These are phyloP conservation scores for Urocitellus parryii DNA, from an alignment of 2,113 vertebrate species.

Conservation along the genomic window DNA sequence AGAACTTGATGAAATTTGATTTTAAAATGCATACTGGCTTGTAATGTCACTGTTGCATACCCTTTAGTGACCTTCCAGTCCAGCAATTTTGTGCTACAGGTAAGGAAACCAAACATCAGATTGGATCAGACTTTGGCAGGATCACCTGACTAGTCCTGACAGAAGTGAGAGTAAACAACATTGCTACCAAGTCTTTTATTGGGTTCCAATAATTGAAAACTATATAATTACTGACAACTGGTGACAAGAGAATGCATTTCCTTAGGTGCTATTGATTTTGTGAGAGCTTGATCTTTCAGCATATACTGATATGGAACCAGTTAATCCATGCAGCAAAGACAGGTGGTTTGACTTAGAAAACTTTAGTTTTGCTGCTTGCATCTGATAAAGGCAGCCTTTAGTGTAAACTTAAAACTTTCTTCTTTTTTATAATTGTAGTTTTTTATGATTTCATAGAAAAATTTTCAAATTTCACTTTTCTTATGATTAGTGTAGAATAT, in stretches of 20 bases:
- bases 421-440: background rate
- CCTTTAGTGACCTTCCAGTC: background rate
- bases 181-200: background rate
- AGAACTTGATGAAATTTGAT: conserved; percentile 75
- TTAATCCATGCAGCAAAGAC: background rate
- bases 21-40: background rate
- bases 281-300: background rate
- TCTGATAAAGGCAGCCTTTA: background rate
- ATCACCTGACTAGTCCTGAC: background rate
- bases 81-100: background rate
- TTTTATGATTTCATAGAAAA: conserved; percentile 36
- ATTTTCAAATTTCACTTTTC: conserved; percentile 7
- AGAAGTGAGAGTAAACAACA: background rate
- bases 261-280: background rate
- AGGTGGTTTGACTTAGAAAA: background rate
- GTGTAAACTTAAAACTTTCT: background rate
- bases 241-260: background rate
- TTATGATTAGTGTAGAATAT: conserved; percentile 41
- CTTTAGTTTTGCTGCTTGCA: background rate
- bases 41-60: background rate
- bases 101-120: background rate
- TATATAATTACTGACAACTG: background rate
- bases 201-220: background rate
- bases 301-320: background rate
- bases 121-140: background rate